phyloP scores from a whole-genome alignment of 2,113 vertebrate genomes.

The Orycteropus afer region DNA sequence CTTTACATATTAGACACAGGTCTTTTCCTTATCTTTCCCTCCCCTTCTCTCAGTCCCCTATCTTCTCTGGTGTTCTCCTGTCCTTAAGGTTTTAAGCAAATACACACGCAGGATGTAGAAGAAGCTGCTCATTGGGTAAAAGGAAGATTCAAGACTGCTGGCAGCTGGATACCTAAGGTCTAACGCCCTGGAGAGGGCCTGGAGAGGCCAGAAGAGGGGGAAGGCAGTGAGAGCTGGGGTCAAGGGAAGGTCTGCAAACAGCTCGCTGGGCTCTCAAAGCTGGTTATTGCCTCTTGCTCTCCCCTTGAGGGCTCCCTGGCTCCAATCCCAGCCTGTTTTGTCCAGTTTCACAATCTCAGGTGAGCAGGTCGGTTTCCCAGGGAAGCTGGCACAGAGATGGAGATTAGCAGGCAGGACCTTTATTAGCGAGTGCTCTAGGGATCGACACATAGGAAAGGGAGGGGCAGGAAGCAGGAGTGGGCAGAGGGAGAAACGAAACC shows the following conservation, averaged over 20 bases:
- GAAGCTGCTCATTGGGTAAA: neutral
- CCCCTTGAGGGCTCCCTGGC: neutral
- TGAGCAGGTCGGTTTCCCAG: neutral
- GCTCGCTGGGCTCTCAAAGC: neutral
- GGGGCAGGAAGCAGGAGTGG: neutral
- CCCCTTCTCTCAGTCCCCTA: neutral
- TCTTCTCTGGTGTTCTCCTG: neutral
- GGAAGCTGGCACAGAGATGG: neutral
- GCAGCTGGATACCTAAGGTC: neutral
- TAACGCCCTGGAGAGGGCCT: neutral
- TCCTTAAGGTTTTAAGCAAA: neutral
- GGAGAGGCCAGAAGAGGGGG: neutral
- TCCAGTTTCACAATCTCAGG: neutral
- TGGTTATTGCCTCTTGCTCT: neutral
- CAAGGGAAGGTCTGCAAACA: neutral
- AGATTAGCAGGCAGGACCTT: neutral
- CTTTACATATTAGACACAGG: neutral
- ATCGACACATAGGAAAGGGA: neutral
- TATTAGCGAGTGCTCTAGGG: neutral
- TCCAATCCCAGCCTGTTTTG: neutral
- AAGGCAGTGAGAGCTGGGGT: neutral
- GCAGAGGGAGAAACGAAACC: neutral
- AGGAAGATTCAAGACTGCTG: neutral
- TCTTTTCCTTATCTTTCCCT: neutral
- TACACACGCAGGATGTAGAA: neutral